phyloP scores from a whole-genome alignment of 2,797 vertebrate genomes.

The Vireo griseus region DNA sequence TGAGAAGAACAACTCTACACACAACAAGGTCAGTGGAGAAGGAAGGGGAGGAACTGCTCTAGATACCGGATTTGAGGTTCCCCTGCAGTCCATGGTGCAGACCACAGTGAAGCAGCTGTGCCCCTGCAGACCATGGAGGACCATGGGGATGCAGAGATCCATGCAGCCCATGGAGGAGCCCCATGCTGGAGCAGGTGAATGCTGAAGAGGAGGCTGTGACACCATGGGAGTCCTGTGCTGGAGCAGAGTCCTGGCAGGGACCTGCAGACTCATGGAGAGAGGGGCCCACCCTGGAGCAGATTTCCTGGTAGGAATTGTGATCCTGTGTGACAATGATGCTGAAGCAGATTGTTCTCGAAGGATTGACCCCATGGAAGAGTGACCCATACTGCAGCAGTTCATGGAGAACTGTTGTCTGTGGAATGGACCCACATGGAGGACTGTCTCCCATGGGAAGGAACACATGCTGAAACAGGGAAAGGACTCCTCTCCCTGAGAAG shows the following conservation, averaged over 20 bases:
- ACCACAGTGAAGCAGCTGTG: background rate
- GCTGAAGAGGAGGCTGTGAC: too few species aligned
- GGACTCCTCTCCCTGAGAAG: background rate
- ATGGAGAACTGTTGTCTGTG: background rate
- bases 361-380: too few species aligned
- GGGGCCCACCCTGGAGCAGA: background rate
- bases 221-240: background rate
- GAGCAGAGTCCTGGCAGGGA: background rate
- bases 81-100: background rate
- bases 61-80: accelerated
- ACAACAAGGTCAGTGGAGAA: background rate
- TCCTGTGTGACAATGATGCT: accelerated
- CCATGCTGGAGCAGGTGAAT: accelerated
- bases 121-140: background rate
- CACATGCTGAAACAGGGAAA: background rate
- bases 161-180: background rate
- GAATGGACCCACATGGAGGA: too few species aligned
- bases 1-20: background rate
- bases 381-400: background rate
- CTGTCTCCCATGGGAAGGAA: too few species aligned
- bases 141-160: too few species aligned
- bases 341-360: background rate
- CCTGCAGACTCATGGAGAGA: background rate
- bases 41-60: background rate
- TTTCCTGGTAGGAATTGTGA: background rate